These are phyloP conservation scores for Lomographa bimaculata DNA, from an alignment of 2,888 invertebrate species.

Conservation along the genomic window DNA sequence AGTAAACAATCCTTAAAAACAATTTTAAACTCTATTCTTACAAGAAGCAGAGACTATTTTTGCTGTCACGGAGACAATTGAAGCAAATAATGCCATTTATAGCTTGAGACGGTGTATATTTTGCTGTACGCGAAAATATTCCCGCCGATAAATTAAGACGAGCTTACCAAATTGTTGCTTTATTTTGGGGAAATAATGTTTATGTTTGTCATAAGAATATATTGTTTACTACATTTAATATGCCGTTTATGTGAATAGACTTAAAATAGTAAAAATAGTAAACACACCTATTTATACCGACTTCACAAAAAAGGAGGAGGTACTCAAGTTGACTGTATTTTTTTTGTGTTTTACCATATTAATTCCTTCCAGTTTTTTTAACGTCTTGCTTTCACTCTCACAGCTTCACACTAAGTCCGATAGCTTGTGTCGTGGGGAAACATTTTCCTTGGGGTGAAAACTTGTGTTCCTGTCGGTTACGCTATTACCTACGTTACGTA, in stretches of 20 bases:
- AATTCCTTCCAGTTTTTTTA: no score
- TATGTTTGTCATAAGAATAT: conserved; percentile 1
- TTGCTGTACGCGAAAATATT: conserved; percentile 39
- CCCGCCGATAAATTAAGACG: conserved; percentile 32
- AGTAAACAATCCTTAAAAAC: conserved; percentile 39
- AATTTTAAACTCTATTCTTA: conserved; percentile 34
- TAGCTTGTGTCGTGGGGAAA: no score
- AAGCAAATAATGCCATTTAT: conserved; percentile 38
- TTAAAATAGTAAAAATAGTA: neutral
- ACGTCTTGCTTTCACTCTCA: no score
- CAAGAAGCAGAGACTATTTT: conserved; percentile 38
- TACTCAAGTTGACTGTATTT: no score
- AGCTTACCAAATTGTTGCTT: conserved; percentile 32
- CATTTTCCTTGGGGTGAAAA: no score
- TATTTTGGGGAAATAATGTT: conserved; percentile 18
- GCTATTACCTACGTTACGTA: no score
- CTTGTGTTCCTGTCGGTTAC: no score
- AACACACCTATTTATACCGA: no score
- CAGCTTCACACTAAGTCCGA: no score
- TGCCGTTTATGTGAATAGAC: neutral
- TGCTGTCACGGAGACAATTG: conserved; percentile 28
- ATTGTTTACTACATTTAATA: conserved; percentile 11
- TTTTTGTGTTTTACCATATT: no score
- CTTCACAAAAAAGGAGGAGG: no score
- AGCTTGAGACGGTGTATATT: conserved; percentile 42